Evolutionary conservation across 2,888 invertebrate species (phyloP).

Genomic region (Anoncus sp.): DNA sequence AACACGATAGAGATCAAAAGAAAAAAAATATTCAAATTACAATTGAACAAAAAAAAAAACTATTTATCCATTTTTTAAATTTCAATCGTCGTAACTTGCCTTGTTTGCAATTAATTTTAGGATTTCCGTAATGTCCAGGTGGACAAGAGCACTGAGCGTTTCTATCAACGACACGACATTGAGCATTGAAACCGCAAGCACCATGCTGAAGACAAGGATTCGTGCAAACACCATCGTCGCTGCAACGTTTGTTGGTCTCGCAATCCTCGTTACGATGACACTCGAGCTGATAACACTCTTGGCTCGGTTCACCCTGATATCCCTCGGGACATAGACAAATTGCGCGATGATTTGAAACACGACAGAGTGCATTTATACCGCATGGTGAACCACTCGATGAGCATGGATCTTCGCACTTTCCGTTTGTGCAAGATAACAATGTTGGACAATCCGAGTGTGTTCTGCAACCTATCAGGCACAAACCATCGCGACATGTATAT

Average conservation of each 20-base stretch:
- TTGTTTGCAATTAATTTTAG: slow-evolving; percentile 88
- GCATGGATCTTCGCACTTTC: slow-evolving; percentile 90
- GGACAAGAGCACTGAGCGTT: slow-evolving; percentile 91
- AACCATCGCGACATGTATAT: slow-evolving; percentile 89
- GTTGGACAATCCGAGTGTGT: slow-evolving; percentile 91
- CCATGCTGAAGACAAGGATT: slow-evolving; percentile 92
- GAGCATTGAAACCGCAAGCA: slow-evolving; percentile 93
- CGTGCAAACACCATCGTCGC: slow-evolving; percentile 88
- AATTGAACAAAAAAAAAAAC: neutral
- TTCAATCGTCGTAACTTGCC: slow-evolving; percentile 75
- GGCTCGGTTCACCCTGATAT: slow-evolving; percentile 91
- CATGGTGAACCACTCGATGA: slow-evolving; percentile 87
- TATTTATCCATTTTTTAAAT: neutral
- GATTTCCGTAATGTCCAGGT: slow-evolving; percentile 90
- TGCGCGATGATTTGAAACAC: slow-evolving; percentile 91
- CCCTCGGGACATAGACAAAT: slow-evolving; percentile 95
- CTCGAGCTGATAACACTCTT: slow-evolving; percentile 90
- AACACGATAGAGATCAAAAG: neutral
- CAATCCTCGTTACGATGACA: slow-evolving; percentile 92
- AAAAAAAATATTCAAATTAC: neutral
- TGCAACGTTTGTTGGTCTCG: slow-evolving; percentile 90
- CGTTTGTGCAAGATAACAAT: slow-evolving; percentile 89
- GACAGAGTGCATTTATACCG: slow-evolving; percentile 92
- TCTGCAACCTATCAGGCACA: slow-evolving; percentile 92
- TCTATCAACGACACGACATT: slow-evolving; percentile 91